Conservation (phyloP, 2,888 invertebrate genomes). For the Mellilla xanthometata region DNA sequence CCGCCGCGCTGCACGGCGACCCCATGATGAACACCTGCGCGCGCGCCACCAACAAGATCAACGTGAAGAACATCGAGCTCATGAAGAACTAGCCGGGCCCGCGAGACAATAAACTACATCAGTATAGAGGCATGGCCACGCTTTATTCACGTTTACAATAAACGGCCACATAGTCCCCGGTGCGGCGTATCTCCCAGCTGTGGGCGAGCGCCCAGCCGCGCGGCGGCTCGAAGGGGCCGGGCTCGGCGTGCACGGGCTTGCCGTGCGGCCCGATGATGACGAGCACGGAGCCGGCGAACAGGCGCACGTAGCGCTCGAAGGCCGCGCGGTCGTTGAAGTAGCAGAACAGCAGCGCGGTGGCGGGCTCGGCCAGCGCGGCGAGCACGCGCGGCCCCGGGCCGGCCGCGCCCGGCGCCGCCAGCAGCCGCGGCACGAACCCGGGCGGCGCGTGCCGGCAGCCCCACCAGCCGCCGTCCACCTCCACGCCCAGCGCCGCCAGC, state of each 20-base stretch:
- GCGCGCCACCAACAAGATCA: slow-evolving; percentile 69
- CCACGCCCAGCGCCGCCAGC: slow-evolving; percentile 78
- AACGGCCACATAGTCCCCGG: slow-evolving; percentile 85
- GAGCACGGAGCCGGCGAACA: slow-evolving; percentile 85
- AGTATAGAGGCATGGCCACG: slow-evolving; percentile 20
- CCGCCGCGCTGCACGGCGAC: slow-evolving; percentile 35
- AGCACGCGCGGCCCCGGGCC: slow-evolving; percentile 58
- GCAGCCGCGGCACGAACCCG: slow-evolving; percentile 85
- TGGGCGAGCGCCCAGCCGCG: slow-evolving; percentile 82
- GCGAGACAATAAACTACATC: neutral
- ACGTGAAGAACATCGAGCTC: slow-evolving; percentile 76
- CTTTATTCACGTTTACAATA: slow-evolving; percentile 26
- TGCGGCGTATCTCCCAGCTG: slow-evolving; percentile 82
- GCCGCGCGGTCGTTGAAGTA: slow-evolving; percentile 90
- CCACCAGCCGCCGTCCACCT: slow-evolving; percentile 93
- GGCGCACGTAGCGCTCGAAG: slow-evolving; percentile 85
- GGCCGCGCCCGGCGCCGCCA: slow-evolving; percentile 67
- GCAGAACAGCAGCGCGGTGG: slow-evolving; percentile 88
- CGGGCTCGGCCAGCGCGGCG: slow-evolving; percentile 58
- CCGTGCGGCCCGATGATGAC: slow-evolving; percentile 89
- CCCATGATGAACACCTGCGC: slow-evolving; percentile 76
- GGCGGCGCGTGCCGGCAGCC: slow-evolving; percentile 88
- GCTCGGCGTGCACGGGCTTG: slow-evolving; percentile 86
- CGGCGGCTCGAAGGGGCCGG: slow-evolving; percentile 84
- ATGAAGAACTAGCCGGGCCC: slow-evolving; percentile 61